Base-by-base conservation (phyloP, 2,113 vertebrate genomes). In the Loxodonta africana region DNA sequence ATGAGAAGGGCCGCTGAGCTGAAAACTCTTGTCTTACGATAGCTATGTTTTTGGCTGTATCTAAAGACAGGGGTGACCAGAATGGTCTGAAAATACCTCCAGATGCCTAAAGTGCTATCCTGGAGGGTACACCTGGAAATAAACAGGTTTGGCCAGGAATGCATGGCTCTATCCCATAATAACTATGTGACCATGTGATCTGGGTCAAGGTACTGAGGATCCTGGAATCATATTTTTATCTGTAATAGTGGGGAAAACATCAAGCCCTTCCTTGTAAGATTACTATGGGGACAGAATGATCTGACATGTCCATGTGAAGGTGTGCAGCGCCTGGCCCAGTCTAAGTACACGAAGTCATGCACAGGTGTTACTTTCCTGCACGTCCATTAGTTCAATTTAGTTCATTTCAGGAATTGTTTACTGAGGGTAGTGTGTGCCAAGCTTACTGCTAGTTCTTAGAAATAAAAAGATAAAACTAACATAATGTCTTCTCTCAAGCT, bases 271-370 rank as follows among this genome's bases (percentile, higher is more conserved):
- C 18, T 48, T 26, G 30, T 44, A 4, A 10, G 33, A 21, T 51
- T 37, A 46, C n/a, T 20, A 11, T 9, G n/a, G 65, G 37, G 57
- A 81, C 0, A 2, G 44, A 71, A 44, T 5, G 15, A n/a, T 18
- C 63, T 12, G 8, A 3, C 2, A 0, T 20, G 9, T 78, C 62
- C 15, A 3, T 8, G 82, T 18, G 77, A 37, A 63, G 5, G 9
- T 33, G n/a, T 30, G 26, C 53, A 3, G 8, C 21, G 6, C 12
- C 3, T 15, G 0, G 18, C 18, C 15, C 1, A 20, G 4, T 25
- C 53, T 48, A 5, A n/a, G 20, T 67, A 74, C 6, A 9, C 2
- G 23, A 33, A 18, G 11, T 37, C n/a, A 51, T 53, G 9, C 25
- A 8, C 18, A 78, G 8, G 1, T 4, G 26, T 53, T 28, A 53